Percentiles rank a stretch among this genome's conserved stretches.
Conservation (phyloP, 2,888 invertebrate genomes). For the Barypeithes pellucidus region DNA sequence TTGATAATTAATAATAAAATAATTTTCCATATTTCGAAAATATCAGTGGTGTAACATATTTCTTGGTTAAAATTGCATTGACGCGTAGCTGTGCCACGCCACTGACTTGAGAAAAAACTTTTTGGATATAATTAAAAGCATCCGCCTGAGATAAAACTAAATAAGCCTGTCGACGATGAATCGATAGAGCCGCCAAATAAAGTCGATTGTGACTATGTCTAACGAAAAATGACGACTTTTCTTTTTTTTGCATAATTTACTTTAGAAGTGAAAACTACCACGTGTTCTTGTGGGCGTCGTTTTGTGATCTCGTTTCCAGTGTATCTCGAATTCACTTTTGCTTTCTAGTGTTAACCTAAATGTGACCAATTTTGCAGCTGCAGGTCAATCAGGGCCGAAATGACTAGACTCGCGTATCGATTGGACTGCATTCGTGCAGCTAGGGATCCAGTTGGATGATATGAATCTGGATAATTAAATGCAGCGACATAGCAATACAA, state of each 20-base stretch:
- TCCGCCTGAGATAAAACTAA: no score
- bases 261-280: constrained; percentile 59
- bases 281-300: constrained; percentile 60
- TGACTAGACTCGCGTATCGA: constrained; percentile 60
- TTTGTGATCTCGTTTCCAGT: constrained; percentile 61
- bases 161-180: no score
- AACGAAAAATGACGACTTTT: no score
- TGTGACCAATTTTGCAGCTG: constrained; percentile 57
- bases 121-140: no score
- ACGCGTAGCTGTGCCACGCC: no score
- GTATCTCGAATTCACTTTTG: constrained; percentile 61
- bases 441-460: constrained; percentile 10
- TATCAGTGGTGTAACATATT: no score
- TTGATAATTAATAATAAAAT: no score
- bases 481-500: neutral
- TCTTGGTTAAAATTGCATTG: no score
- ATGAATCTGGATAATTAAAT: neutral
- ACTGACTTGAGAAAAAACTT: no score
- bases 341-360: constrained; percentile 66
- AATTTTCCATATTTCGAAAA: no score
- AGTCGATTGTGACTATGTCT: no score
- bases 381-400: constrained; percentile 60
- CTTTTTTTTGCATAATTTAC: neutral
- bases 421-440: constrained; percentile 36
- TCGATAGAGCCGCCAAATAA: no score